Base-by-base conservation (phyloP, 2,797 vertebrate species). In the Tenualosa thibaudeaui region DNA sequence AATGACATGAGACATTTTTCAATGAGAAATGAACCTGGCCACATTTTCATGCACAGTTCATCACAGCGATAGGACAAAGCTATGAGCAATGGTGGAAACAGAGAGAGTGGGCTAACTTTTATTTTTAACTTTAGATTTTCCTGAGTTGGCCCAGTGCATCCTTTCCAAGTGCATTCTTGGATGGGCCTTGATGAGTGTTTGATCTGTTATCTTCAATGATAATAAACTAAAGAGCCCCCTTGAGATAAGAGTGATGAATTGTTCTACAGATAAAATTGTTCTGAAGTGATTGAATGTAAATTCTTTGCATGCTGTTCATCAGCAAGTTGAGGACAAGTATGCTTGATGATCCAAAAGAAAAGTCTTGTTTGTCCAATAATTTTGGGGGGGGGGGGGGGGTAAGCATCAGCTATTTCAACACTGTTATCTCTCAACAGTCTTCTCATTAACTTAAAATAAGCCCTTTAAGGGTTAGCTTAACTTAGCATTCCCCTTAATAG, bases 271-370 rank as follows among this genome's bases (percentile, higher is more conserved):
- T 78, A 40, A 78, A 78, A 78, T 43, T 78, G 71, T 78, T 43
- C 15, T 75, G 12, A 75, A 43, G 68, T 78, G 71, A 78, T 78
- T 78, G 71, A 78, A 78, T 78, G 71, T 46, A 78, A 75, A 43
- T 78, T 22, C 37, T 78, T 78, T 22, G 40, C 6, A 46, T 78
- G 40, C 37, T 46, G 71, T 46, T 78, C 40, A 46, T 78, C 46
- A 22, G 71, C 71, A 46, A 78, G 37, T 43, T 78, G 19, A 78
- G 17, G 71, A 78, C 17, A 19, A 46, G 71, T 40, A 22, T 46
- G 40, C 71, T 46, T 46, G 37, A 43, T 78, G 17, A 43, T 43
- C 17, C 19, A 46, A 46, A 78, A 5, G 40, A 78, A 78, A 46
- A 78, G 43, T 78, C 71, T 46, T 78, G 40, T 78, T 78, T 46